Conservation (phyloP, 2,113 vertebrate genomes). For the Oncorhynchus gorbuscha region DNA sequence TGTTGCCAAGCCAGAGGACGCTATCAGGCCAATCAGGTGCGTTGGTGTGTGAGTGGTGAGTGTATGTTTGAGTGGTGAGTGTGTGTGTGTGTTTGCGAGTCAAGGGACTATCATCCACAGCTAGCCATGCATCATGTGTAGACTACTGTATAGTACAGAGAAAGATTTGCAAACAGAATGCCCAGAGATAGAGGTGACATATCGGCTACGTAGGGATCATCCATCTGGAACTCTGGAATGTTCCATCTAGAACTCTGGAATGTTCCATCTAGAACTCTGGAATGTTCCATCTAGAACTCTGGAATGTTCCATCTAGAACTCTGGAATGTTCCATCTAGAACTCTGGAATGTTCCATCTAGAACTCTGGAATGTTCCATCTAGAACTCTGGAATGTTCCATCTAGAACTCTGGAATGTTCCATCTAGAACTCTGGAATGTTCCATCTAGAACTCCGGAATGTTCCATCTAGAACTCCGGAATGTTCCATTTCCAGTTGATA, state of each 20-base stretch:
- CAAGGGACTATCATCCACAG: background rate
- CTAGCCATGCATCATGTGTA: background rate
- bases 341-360: too few species aligned
- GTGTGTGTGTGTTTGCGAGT: too few species aligned
- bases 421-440: too few species aligned
- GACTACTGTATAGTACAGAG: background rate
- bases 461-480: too few species aligned
- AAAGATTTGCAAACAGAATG: background rate
- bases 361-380: too few species aligned
- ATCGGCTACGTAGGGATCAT: background rate
- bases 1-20: constrained; percentile 26
- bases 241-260: too few species aligned
- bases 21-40: constrained; percentile 41
- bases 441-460: too few species aligned
- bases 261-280: too few species aligned
- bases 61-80: too few species aligned
- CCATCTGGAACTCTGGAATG: background rate
- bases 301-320: too few species aligned
- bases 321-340: too few species aligned
- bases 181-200: background rate
- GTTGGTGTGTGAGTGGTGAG: background rate
- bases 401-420: background rate
- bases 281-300: too few species aligned
- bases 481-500: background rate
- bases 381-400: background rate